Percentiles rank a stretch among this genome's conserved stretches.
Evolutionary conservation across 2,113 vertebrate species (phyloP).

Genomic region (Castor canadensis): DNA sequence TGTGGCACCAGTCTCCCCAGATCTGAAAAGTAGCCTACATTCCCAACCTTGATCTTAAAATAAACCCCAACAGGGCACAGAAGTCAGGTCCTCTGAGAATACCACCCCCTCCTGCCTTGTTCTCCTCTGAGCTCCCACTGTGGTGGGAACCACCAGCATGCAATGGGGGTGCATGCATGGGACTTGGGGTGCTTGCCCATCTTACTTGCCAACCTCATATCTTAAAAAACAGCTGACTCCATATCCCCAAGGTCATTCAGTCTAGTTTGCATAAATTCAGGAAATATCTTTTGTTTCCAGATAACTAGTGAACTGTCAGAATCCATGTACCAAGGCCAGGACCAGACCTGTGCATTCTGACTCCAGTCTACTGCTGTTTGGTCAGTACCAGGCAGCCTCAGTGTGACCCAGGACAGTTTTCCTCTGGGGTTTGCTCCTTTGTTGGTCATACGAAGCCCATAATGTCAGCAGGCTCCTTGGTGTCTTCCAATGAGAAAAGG

Average conservation of each 20-base stretch:
- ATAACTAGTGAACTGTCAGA: background rate
- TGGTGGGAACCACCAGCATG: rapidly evolving
- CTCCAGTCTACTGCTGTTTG: background rate
- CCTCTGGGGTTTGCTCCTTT: background rate
- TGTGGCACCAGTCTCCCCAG: background rate
- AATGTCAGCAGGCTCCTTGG: background rate
- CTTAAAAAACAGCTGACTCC: background rate
- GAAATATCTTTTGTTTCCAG: background rate
- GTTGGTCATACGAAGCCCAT: background rate
- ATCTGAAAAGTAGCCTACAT: background rate
- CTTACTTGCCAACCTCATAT: rapidly evolving
- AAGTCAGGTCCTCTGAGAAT: background rate
- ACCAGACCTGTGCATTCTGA: background rate
- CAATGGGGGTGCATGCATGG: rapidly evolving
- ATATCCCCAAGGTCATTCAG: rapidly evolving
- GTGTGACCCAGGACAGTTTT: rapidly evolving
- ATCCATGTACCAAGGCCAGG: background rate
- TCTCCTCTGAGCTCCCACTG: background rate
- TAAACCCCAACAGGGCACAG: background rate
- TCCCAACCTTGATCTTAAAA: background rate
- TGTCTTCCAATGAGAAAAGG: background rate
- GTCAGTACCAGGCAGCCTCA: background rate
- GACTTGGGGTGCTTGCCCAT: too few species aligned
- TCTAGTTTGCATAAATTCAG: background rate
- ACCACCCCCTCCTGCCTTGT: rapidly evolving